A percentile compares a stretch with the other conserved stretches of the same genome.
Conservation (phyloP, 2,888 invertebrate species). For the Cyaniris semiargus region DNA sequence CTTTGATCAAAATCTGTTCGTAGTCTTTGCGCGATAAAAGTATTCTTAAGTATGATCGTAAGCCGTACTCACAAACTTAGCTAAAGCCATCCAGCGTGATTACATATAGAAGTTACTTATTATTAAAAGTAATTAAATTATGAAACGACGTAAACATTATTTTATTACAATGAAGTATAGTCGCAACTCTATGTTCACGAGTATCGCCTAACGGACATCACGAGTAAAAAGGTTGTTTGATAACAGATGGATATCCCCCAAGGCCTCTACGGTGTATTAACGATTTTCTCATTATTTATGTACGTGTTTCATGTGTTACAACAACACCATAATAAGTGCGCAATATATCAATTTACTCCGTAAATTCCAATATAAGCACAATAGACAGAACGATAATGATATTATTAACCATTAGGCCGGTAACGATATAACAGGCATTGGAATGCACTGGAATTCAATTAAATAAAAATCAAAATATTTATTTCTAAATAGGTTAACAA, state of each 20-base stretch:
- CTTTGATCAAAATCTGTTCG: not conserved
- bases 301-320: not conserved
- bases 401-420: no score
- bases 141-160: not conserved
- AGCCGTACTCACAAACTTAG: no score
- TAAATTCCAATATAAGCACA: not conserved
- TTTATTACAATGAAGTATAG: not conserved
- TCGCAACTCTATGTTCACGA: not conserved
- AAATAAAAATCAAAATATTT: no score
- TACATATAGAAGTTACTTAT: no score
- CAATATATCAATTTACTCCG: not conserved
- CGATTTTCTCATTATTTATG: conserved; percentile 5
- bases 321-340: not conserved
- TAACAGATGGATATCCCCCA: not conserved
- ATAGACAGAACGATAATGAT: no score
- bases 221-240: not conserved
- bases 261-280: not conserved
- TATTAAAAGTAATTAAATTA: not conserved
- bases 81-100: no score
- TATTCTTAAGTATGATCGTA: no score
- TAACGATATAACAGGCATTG: no score
- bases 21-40: not conserved
- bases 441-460: no score
- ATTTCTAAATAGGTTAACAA: no score
- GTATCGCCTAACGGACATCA: not conserved